phyloP scores from a whole-genome alignment of 2,113 vertebrate species.

The Malurus elegans region DNA sequence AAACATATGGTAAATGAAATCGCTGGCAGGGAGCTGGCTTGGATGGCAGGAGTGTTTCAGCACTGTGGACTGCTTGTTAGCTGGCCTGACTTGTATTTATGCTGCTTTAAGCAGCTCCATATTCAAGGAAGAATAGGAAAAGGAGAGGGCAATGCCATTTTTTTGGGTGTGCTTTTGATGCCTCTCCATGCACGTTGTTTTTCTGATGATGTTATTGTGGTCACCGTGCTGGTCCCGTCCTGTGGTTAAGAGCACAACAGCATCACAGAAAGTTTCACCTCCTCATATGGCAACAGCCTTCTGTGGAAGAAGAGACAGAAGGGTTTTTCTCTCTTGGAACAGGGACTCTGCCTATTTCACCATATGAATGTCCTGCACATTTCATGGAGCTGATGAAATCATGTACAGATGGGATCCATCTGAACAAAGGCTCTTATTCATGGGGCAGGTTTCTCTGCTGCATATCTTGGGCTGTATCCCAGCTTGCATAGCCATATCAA shows the following conservation, averaged over 20 bases:
- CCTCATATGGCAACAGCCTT: background rate
- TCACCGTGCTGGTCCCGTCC: background rate
- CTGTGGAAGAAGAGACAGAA: constrained; percentile 32
- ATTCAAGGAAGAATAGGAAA: constrained; percentile 22
- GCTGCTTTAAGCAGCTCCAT: constrained; percentile 7
- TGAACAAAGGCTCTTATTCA: constrained; percentile 45
- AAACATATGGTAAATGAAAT: constrained; percentile 62
- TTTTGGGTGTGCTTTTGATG: background rate
- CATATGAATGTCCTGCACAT: constrained; percentile 23
- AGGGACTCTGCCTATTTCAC: constrained; percentile 23
- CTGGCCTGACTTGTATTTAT: constrained; percentile 25
- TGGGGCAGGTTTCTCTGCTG: background rate
- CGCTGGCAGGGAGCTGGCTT: constrained; percentile 40
- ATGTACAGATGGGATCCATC: constrained; percentile 37
- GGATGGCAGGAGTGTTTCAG: constrained; percentile 41
- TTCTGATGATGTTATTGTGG: background rate
- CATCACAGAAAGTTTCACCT: background rate
- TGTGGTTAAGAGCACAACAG: background rate
- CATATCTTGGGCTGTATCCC: background rate
- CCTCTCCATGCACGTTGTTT: background rate
- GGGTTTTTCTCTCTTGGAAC: constrained; percentile 13
- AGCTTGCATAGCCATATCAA: background rate
- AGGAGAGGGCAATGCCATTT: background rate
- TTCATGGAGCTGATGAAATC: constrained; percentile 24
- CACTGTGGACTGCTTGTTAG: constrained; percentile 56